Evolutionary conservation across 2,888 invertebrate genomes (phyloP).

Genomic region (Homarus gammarus): DNA sequence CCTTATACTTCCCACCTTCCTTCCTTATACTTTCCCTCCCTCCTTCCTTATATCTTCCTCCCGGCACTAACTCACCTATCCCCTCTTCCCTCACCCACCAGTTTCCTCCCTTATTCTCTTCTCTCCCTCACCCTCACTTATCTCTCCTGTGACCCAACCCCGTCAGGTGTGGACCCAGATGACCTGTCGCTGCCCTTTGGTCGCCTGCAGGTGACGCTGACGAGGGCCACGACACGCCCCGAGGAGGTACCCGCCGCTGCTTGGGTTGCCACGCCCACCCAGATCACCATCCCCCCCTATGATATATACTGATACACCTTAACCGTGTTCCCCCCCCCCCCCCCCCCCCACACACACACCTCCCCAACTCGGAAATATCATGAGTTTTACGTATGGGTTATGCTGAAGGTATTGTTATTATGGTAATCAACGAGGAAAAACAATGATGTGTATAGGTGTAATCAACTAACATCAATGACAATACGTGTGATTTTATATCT

Average conservation of each 20-base stretch:
- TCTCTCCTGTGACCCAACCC: neutral
- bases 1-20: neutral
- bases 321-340: too few species aligned
- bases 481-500: too few species aligned
- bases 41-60: neutral
- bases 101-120: neutral
- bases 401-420: too few species aligned
- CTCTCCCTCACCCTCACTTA: neutral
- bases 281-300: slow-evolving; percentile 28
- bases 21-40: neutral
- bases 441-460: too few species aligned
- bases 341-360: too few species aligned
- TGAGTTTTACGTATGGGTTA: too few species aligned
- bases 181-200: slow-evolving; percentile 48
- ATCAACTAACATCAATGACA: too few species aligned
- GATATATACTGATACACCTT: too few species aligned
- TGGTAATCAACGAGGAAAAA: too few species aligned
- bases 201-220: slow-evolving; percentile 36
- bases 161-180: slow-evolving; percentile 44
- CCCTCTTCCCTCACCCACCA: neutral
- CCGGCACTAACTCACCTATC: too few species aligned
- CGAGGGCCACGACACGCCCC: neutral
- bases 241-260: slow-evolving; percentile 31
- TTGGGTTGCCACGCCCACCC: slow-evolving; percentile 29
- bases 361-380: too few species aligned